Evolutionary conservation across 2,797 vertebrate species (phyloP).

Genomic region (Gymnopithys bicolor): DNA sequence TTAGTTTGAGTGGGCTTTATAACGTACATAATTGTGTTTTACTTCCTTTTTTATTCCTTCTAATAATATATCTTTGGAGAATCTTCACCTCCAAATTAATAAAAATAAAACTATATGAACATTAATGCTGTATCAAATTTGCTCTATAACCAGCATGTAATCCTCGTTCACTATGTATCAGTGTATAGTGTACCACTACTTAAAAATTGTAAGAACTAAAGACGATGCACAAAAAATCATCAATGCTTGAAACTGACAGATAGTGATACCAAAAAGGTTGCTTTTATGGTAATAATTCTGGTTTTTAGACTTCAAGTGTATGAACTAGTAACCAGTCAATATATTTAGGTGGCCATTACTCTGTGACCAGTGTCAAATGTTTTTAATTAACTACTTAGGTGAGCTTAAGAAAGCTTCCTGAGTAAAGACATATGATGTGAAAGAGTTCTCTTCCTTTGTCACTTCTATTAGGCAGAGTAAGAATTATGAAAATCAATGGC

Average conservation of each 20-base stretch:
- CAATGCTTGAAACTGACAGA: background rate
- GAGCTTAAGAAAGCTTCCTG: conserved; percentile 12
- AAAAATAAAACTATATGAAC: background rate
- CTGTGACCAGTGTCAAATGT: conserved; percentile 6
- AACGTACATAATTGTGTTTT: background rate
- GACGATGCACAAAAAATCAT: background rate
- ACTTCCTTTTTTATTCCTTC: background rate
- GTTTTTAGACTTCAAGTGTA: background rate
- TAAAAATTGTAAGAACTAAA: background rate
- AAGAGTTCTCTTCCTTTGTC: background rate
- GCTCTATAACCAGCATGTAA: background rate
- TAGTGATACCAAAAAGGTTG: background rate
- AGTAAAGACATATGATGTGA: background rate
- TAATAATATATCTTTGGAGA: background rate
- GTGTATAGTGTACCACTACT: background rate
- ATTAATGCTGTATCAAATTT: accelerated
- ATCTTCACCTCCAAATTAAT: background rate
- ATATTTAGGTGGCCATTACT: background rate
- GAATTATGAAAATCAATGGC: background rate
- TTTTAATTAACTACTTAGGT: conserved; percentile 6
- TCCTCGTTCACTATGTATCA: background rate
- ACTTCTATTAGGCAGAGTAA: background rate
- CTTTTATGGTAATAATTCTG: background rate
- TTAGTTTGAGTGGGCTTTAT: background rate
- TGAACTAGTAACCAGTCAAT: background rate